These are phyloP conservation scores for Tarsius wallacei DNA, from an alignment of 2,797 vertebrate genomes.

Conservation along the genomic window DNA sequence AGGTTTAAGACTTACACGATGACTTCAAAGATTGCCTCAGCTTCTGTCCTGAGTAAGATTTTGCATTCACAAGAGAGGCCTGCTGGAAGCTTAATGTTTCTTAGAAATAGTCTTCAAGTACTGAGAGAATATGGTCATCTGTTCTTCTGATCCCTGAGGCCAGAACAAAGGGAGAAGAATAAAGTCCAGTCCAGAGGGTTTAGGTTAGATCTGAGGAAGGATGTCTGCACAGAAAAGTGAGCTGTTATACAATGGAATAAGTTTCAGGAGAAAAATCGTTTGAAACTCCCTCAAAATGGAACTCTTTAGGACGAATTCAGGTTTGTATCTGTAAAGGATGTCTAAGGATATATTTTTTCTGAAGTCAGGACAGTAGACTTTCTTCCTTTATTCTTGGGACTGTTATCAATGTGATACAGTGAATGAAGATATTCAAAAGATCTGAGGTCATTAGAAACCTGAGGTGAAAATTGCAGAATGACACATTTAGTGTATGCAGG, in stretches of 20 bases:
- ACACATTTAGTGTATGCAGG: not conserved
- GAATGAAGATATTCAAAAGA: constrained; percentile 11
- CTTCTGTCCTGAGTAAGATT: constrained; percentile 65
- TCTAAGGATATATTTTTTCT: constrained; percentile 3
- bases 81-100: constrained; percentile 60
- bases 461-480: not conserved
- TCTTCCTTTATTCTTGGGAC: not conserved
- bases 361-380: not conserved
- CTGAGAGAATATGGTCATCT: constrained; percentile 83
- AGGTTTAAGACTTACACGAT: not conserved
- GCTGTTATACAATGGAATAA: constrained; percentile 60
- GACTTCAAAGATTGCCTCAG: constrained; percentile 31
- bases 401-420: not conserved
- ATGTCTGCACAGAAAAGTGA: constrained; percentile 73
- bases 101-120: constrained; percentile 77
- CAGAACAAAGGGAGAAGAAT: constrained; percentile 82
- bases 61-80: constrained; percentile 48
- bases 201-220: constrained; percentile 72
- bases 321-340: constrained; percentile 3
- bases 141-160: constrained; percentile 79
- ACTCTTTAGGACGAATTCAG: constrained; percentile 47
- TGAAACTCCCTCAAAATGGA: constrained; percentile 46
- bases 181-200: constrained; percentile 68
- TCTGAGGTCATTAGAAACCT: constrained; percentile 31
- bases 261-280: constrained; percentile 48